Conservation (phyloP, 37 sponge, comb jelly and placozoan species). For the Axinella damicornis region DNA sequence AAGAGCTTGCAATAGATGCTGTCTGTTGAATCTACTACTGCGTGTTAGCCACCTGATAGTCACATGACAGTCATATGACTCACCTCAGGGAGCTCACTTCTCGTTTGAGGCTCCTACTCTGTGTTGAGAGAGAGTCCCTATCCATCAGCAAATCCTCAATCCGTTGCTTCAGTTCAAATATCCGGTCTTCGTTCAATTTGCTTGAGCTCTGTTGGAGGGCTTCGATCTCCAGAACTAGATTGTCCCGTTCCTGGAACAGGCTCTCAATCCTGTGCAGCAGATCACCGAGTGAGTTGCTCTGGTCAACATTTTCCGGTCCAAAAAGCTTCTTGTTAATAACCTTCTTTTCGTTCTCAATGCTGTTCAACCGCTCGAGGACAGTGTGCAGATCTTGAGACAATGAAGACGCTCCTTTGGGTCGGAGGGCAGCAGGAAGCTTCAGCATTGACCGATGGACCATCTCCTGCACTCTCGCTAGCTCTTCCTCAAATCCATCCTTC, state of each 20-base stretch:
- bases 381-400: conserved; percentile 18
- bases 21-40: too few relatives aligned
- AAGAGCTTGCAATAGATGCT: too few relatives aligned
- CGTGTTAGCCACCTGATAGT: too few relatives aligned
- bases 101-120: conserved; percentile 17
- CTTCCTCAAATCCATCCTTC: conserved; percentile 21
- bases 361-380: conserved; percentile 20
- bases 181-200: conserved; percentile 53
- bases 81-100: conserved; percentile 43
- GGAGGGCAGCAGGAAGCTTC: too few relatives aligned
- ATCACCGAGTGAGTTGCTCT: conserved; percentile 8
- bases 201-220: conserved; percentile 49
- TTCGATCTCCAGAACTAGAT: conserved; percentile 42
- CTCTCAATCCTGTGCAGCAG: conserved; percentile 39
- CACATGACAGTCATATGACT: background rate
- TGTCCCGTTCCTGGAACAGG: conserved; percentile 30
- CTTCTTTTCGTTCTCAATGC: conserved; percentile 47
- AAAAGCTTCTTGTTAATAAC: conserved; percentile 35
- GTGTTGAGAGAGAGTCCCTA: background rate
- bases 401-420: background rate
- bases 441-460: background rate
- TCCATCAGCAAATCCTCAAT: conserved; percentile 57
- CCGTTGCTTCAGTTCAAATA: conserved; percentile 64
- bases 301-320: conserved; percentile 20
- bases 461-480: conserved; percentile 22